Base-by-base conservation (phyloP, 2,888 invertebrate species). In the Pollenia labialis region DNA sequence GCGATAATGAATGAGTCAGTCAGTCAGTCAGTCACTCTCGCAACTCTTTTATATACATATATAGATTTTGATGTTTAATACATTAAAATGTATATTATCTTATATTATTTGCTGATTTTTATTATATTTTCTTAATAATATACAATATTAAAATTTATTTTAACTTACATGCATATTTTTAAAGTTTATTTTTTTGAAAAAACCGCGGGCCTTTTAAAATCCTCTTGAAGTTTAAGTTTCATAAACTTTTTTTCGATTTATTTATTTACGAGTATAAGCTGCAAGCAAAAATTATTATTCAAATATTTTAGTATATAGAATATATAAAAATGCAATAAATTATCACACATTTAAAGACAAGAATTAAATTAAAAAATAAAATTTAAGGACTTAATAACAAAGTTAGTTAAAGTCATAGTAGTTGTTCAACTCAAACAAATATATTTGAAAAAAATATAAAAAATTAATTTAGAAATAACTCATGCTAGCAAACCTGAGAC, bases 211-310 rank as follows among this genome's bases (percentile, higher is more conserved):
- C 12, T 58, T 40, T 32, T 2, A 46, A 46, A 68, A 40, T 10
- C 23, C 7, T 1, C 12, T n/a, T 12, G 16, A 42, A 60, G 11
- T 16, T 71, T 62, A n/a, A 46, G 4, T 77, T 56, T 46, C 46
- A n/a, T 52, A 18, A 18, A 7, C 14, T 8, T 23, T n/a, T n/a
- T 69, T 40, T 4, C n/a, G 46, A 32, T 52, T 11, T 52, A n/a
- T 32, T 60, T 11, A 14, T 11, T 52, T 54, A 23, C 0, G 32
- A 32, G 18, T 56, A 58, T 77, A 68, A 80, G 86, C 80, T 71
- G 80, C 80, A 86, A 83, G 83, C 83, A 76, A 86, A 32, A 60
- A 77, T 81, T 76, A 74, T 71, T 69, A 56, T 52, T 69, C 1
- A 76, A 75, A 58, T 62, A 66, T 40, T 62, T 62, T 71, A 71